These are phyloP conservation scores for Thunnus albacares DNA, from an alignment of 2,797 vertebrate species.

Conservation along the genomic window DNA sequence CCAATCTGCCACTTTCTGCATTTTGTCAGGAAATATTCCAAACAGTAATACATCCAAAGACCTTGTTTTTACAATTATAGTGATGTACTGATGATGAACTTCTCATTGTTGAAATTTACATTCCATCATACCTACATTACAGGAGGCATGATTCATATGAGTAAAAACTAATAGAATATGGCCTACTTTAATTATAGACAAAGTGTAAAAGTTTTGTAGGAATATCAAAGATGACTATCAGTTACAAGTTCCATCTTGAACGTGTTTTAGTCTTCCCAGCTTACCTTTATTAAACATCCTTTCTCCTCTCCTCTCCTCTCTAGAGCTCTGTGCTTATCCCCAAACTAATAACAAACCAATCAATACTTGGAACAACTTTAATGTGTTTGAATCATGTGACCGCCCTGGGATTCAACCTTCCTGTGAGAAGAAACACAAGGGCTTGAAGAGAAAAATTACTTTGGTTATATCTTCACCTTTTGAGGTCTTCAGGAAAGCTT, in stretches of 20 bases:
- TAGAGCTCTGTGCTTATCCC: conserved; percentile 46
- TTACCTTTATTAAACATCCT: conserved; percentile 40
- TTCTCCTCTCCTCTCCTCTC: conserved; percentile 36
- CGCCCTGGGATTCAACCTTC: conserved; percentile 53
- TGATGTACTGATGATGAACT: too few species aligned
- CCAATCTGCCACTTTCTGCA: too few species aligned
- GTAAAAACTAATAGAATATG: background rate
- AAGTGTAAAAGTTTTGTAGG: background rate
- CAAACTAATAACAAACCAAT: conserved; percentile 78
- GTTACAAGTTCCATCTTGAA: conserved; percentile 17
- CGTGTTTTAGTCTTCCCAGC: conserved; percentile 50
- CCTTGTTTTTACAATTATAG: too few species aligned
- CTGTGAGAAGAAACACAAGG: conserved; percentile 33
- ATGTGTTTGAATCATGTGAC: conserved; percentile 47
- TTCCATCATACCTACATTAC: background rate
- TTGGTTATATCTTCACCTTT: conserved; percentile 58
- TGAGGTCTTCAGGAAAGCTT: conserved; percentile 46
- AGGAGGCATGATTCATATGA: too few species aligned
- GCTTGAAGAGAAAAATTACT: conserved; percentile 59
- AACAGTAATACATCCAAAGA: too few species aligned
- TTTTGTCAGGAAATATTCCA: too few species aligned
- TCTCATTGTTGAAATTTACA: background rate
- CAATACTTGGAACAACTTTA: conserved; percentile 66
- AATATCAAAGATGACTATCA: conserved; percentile 1
- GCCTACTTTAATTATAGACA: background rate